Evolutionary conservation across 2,797 vertebrate genomes (phyloP).

Genomic region (Perodicticus potto): DNA sequence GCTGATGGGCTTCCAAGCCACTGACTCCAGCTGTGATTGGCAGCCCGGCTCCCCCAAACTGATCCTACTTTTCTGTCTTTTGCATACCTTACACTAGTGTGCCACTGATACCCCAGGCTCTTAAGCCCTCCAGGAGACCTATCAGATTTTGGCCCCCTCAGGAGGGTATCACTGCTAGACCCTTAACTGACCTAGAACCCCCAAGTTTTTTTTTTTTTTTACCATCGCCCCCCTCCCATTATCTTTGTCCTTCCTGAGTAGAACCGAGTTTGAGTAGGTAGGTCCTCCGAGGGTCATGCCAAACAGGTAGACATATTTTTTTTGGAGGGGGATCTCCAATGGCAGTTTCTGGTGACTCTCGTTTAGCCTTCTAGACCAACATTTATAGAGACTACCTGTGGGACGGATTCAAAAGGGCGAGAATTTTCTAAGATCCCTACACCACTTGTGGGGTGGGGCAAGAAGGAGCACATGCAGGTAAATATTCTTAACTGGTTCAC

Average conservation of each 20-base stretch:
- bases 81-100: too few relatives aligned
- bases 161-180: neutral
- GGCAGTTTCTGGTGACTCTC: neutral
- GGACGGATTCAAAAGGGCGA: neutral
- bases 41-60: neutral
- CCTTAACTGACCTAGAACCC: neutral
- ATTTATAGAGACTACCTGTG: neutral
- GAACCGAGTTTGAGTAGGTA: neutral
- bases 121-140: neutral
- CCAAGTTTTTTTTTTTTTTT: neutral
- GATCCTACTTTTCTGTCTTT: neutral
- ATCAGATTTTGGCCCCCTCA: neutral
- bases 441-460: constrained; percentile 42
- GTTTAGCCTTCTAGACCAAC: neutral
- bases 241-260: neutral
- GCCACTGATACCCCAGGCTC: neutral
- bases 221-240: neutral
- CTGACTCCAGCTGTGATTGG: neutral
- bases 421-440: constrained; percentile 40
- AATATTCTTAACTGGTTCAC: neutral
- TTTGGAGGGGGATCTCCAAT: neutral
- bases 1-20: neutral
- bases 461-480: neutral
- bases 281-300: neutral
- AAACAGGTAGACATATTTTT: constrained; percentile 40